Conservation (phyloP, 1,140 invertebrate genomes). For the Xylocopa sonorina region DNA sequence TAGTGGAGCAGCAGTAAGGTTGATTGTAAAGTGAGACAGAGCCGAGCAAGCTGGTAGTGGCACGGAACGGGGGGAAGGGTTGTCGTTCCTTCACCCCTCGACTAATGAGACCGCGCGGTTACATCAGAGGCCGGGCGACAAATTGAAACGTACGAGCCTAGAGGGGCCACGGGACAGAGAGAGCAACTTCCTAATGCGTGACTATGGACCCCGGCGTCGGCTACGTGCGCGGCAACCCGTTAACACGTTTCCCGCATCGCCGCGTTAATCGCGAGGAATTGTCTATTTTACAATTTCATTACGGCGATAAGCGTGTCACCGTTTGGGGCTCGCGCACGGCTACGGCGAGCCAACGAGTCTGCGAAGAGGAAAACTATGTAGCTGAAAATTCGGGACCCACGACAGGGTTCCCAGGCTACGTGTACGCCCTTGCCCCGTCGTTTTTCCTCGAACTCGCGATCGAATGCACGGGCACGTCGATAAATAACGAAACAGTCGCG, state of each 20-base stretch:
- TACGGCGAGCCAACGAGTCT: not conserved
- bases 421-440: too few relatives aligned
- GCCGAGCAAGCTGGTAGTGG: conserved; percentile 21
- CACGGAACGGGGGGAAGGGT: conserved; percentile 62
- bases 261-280: conserved; percentile 17
- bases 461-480: not conserved
- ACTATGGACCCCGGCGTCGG: conserved; percentile 48
- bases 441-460: not conserved
- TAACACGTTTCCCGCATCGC: conserved; percentile 50
- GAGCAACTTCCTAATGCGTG: conserved; percentile 72
- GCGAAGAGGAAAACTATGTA: not conserved
- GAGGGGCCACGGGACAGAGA: conserved; percentile 66
- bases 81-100: conserved; percentile 68
- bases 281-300: conserved; percentile 57
- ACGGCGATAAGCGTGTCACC: not conserved
- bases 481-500: conserved; percentile 4
- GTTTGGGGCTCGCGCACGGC: not conserved
- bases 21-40: conserved; percentile 76
- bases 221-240: conserved; percentile 61
- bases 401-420: too few relatives aligned
- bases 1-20: conserved; percentile 72
- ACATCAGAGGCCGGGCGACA: conserved; percentile 78
- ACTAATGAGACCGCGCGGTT: conserved; percentile 80
- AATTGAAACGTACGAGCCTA: conserved; percentile 80
- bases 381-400: not conserved